phyloP scores from a whole-genome alignment of 2,113 vertebrate species.

The Gasterosteus nipponicus region DNA sequence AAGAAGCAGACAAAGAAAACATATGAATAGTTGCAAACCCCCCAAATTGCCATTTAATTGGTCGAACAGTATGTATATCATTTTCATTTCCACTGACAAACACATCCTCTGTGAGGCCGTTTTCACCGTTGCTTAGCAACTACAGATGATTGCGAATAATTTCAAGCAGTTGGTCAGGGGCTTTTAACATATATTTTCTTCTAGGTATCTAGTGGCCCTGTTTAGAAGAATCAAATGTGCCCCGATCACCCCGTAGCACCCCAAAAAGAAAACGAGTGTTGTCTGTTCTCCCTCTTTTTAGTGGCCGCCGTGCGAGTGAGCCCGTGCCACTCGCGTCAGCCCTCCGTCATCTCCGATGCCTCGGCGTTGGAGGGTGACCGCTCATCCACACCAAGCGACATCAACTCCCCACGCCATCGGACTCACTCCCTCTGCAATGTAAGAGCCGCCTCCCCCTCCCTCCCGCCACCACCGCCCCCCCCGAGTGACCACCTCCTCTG shows the following conservation, averaged over 20 bases:
- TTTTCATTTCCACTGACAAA: conserved; percentile 29
- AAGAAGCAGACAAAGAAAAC: conserved; percentile 15
- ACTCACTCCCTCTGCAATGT: conserved; percentile 99
- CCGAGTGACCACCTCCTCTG: conserved; percentile 50
- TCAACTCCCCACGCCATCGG: conserved; percentile 97
- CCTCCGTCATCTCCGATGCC: conserved; percentile 93
- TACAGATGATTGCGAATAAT: conserved; percentile 64
- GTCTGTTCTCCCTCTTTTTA: conserved; percentile 64
- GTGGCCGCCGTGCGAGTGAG: conserved; percentile 92
- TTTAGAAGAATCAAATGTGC: conserved; percentile 13
- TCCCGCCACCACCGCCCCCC: conserved; percentile 35
- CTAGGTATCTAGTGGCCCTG: conserved; percentile 10
- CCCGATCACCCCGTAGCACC: conserved; percentile 25
- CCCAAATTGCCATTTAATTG: conserved; percentile 38
- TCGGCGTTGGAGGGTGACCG: conserved; percentile 92
- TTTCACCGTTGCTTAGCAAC: conserved; percentile 75
- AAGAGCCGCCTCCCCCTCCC: conserved; percentile 78
- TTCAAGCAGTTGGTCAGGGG: conserved; percentile 37
- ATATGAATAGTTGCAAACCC: conserved; percentile 39
- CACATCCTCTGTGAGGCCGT: conserved; percentile 54
- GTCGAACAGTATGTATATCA: conserved; percentile 38
- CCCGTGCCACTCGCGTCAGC: conserved; percentile 96
- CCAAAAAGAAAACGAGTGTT: conserved; percentile 47
- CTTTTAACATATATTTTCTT: conserved; percentile 26
- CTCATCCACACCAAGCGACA: conserved; percentile 96